phyloP scores from a whole-genome alignment of 2,888 invertebrate species.

The Spicauda simplicius region DNA sequence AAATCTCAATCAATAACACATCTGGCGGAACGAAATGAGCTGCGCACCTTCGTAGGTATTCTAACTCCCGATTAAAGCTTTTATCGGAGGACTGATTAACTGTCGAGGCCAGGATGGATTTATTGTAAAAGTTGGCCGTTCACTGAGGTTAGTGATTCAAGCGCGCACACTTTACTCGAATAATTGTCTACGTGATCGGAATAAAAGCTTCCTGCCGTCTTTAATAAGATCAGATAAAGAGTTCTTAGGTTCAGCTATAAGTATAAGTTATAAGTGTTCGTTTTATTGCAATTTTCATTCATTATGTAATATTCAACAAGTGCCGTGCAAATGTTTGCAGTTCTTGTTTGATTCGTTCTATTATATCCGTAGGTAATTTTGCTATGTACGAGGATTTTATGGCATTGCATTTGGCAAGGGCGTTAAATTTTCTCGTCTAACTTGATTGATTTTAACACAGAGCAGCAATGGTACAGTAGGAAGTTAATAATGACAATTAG shows the following conservation, averaged over 20 bases:
- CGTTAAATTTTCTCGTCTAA: too few relatives aligned
- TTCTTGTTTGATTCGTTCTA: too few relatives aligned
- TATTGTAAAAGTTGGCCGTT: conserved; percentile 84
- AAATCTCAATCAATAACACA: conserved; percentile 23
- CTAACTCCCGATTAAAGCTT: conserved; percentile 82
- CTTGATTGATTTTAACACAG: too few relatives aligned
- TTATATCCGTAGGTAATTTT: too few relatives aligned
- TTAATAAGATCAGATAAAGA: conserved; percentile 80
- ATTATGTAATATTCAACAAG: neutral
- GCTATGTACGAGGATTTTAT: too few relatives aligned
- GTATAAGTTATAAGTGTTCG: neutral
- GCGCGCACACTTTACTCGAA: conserved; percentile 82
- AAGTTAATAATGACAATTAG: too few relatives aligned
- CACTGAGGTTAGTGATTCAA: conserved; percentile 82
- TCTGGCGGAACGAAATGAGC: conserved; percentile 49
- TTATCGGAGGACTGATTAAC: conserved; percentile 83
- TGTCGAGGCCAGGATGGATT: conserved; percentile 82
- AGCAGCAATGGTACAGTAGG: too few relatives aligned
- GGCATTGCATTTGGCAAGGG: too few relatives aligned
- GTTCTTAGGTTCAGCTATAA: conserved; percentile 40
- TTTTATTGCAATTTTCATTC: conserved; percentile 7
- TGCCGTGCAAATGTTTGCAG: neutral
- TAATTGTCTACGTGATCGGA: conserved; percentile 85
- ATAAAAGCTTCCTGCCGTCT: conserved; percentile 69
- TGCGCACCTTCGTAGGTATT: conserved; percentile 62